Base-by-base conservation (phyloP, 2,888 invertebrate species). In the Lithophane leautieri region DNA sequence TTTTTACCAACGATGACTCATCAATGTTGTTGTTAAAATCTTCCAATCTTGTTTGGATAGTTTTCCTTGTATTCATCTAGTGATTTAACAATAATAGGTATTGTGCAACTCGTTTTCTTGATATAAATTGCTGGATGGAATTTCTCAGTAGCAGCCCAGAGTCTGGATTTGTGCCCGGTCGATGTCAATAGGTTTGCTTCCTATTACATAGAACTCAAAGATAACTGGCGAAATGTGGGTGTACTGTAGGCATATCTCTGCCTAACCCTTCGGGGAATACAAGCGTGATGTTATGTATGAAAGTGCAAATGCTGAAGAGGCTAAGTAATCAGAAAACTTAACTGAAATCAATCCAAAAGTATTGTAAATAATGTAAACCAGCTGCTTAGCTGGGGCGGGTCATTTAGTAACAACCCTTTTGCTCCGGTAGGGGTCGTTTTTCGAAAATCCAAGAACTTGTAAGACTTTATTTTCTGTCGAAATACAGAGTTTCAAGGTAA, bases 1-100 rank as follows among this genome's bases (percentile, higher is more conserved):
- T 22, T 12, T 54, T 47, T 52, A 72, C 8, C 19, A 25, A 14
- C 9, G 8, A 47, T 75, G 75, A 74, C 25, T 75, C 47, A 76
- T 16, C 12, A 28, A 28, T 50, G 42, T 65, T 75, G 28, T 56
- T 63, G 25, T 28, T 34, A 22, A 74, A 62, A 25, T 54, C 1
- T 40, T 40, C 9, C 12, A 12, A 63, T 76, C n/a, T 62, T 40
- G 40, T 63, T 63, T 19, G 1, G 14, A 0, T 47, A 16, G 8
- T 28, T 76, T 76, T 65, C 28, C 58, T 76, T 56, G 22, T 47
- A 47, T 7, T 54, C 11, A 50, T 62, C 4, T 25, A 22, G 12
- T 40, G 25, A 63, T 28, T 47, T 16, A 40, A 63, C 4, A 11
- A 54, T 34, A 44, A 62, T 9, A 22, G n/a, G n/a, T n/a, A n/a